Evolutionary conservation across 2,888 invertebrate genomes (phyloP).

Genomic region (Ceraclea dissimilis): DNA sequence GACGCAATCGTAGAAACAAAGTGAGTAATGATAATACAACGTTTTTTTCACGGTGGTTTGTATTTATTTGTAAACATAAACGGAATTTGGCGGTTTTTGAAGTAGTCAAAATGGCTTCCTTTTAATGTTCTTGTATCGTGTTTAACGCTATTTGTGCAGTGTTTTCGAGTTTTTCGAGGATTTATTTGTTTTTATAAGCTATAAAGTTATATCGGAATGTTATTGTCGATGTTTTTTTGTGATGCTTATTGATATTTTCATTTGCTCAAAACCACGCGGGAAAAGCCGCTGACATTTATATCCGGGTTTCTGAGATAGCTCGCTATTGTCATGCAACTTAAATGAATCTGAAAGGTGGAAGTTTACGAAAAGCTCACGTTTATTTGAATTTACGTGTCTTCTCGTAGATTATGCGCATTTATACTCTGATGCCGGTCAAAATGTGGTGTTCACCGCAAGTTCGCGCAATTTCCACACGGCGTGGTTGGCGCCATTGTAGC

Average conservation of each 20-base stretch:
- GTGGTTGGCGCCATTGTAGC: constrained; percentile 25
- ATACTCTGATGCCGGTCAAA: constrained; percentile 4
- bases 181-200: too few species aligned
- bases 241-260: too few species aligned
- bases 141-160: background rate
- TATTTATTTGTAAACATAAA: constrained; percentile 15
- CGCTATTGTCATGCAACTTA: background rate
- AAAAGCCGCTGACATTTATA: constrained; percentile 21
- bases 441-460: constrained; percentile 20
- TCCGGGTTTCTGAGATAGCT: constrained; percentile 10
- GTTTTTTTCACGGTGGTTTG: constrained; percentile 16
- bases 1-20: constrained; percentile 54
- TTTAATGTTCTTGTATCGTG: constrained; percentile 24
- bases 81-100: constrained; percentile 34
- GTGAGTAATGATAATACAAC: constrained; percentile 45
- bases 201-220: too few species aligned
- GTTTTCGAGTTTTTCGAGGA: background rate
- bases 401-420: constrained; percentile 5
- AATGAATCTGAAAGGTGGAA: background rate
- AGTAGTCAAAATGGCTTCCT: constrained; percentile 51
- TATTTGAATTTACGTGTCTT: background rate
- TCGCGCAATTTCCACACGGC: constrained; percentile 19
- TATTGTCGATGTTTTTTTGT: too few species aligned
- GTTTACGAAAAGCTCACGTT: too few species aligned
- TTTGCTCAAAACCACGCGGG: constrained; percentile 20